Percentiles rank a stretch among this genome's conserved stretches.
Conservation (phyloP, 2,113 vertebrate species). For the Aix galericulata region DNA sequence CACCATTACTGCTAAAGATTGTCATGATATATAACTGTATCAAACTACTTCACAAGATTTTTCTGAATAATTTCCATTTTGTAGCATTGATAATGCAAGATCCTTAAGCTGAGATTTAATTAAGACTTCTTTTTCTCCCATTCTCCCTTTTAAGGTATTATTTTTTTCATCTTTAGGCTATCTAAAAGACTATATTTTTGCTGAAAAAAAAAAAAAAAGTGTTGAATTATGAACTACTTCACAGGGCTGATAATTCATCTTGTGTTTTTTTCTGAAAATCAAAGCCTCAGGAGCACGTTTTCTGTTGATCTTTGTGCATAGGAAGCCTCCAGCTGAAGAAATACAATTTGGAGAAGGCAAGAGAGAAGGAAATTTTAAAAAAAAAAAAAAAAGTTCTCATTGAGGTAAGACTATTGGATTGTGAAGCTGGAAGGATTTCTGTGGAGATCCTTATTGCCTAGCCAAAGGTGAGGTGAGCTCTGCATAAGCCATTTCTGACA, state of each 20-base stretch:
- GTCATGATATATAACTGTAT: neutral
- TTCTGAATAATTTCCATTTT: neutral
- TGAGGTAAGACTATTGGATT: neutral
- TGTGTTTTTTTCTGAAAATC: neutral
- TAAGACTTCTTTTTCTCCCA: neutral
- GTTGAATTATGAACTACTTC: neutral
- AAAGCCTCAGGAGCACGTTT: neutral
- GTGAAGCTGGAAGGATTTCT: neutral
- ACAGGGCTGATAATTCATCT: neutral
- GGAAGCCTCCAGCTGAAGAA: neutral
- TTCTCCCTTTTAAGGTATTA: neutral
- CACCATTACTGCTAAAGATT: neutral
- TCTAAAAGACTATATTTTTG: neutral
- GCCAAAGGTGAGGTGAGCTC: neutral
- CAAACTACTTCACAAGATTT: neutral
- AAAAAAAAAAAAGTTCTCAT: neutral
- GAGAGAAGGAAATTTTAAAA: neutral
- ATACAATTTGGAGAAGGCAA: neutral
- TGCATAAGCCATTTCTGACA: neutral
- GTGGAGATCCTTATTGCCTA: neutral
- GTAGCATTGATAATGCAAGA: neutral
- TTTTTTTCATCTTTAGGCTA: neutral
- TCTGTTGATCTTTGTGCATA: neutral
- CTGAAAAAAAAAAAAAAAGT: neutral
- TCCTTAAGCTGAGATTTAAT: neutral